These are phyloP conservation scores for Xestia xanthographa DNA, from an alignment of 2,888 invertebrate species.

Conservation along the genomic window DNA sequence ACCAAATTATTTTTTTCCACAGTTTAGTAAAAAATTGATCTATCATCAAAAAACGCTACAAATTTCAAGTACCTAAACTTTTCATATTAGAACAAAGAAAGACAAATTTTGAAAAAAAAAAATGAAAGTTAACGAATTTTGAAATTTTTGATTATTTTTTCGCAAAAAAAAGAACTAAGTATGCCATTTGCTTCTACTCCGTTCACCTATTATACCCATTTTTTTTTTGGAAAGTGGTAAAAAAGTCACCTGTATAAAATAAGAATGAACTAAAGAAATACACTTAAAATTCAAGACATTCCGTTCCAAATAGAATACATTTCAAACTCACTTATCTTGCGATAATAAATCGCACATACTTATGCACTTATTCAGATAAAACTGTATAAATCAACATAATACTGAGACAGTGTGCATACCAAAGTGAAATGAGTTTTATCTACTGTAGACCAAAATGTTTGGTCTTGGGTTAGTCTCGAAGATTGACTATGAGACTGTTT, in stretches of 20 bases:
- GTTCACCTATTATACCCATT: no score
- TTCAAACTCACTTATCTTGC: constrained; percentile 20
- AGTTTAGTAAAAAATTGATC: no score
- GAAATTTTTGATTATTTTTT: no score
- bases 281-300: constrained; percentile 27
- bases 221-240: no score
- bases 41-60: no score
- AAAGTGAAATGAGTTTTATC: not conserved
- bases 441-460: not conserved
- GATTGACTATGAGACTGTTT: not conserved
- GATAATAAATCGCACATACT: constrained; percentile 25
- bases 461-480: not conserved
- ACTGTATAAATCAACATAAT: constrained; percentile 36
- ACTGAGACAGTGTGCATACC: constrained; percentile 1
- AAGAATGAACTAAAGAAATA: constrained; percentile 4
- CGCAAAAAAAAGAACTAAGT: no score
- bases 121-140: no score
- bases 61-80: no score
- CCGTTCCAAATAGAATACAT: constrained; percentile 15
- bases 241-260: not conserved
- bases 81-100: no score
- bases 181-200: no score
- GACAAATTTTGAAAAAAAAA: no score
- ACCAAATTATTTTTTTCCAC: no score
- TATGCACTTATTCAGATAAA: constrained; percentile 45